Conservation (phyloP, 2,888 invertebrate species). For the Marronus borbonicus region DNA sequence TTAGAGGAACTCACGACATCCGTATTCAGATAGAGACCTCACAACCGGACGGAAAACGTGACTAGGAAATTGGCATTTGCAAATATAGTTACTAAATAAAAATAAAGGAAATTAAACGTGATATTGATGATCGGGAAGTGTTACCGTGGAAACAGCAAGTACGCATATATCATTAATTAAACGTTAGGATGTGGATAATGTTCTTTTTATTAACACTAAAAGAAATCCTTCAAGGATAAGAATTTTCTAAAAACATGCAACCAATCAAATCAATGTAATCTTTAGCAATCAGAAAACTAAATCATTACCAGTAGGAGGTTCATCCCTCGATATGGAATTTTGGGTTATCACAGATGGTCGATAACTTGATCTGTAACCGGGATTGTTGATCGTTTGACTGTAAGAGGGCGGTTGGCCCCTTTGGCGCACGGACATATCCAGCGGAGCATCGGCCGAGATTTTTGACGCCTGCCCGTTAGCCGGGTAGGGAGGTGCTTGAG, state of each 20-base stretch:
- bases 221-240: too few relatives aligned
- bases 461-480: conserved; percentile 25
- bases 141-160: too few relatives aligned
- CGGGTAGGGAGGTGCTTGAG: conserved; percentile 37
- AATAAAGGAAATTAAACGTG: not conserved
- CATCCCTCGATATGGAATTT: conserved; percentile 63
- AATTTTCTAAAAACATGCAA: too few relatives aligned
- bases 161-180: too few relatives aligned
- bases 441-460: conserved; percentile 72
- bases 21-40: conserved; percentile 5
- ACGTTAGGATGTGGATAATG: too few relatives aligned
- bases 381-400: conserved; percentile 70
- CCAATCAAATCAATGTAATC: not conserved
- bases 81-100: not conserved
- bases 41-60: not conserved
- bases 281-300: not conserved
- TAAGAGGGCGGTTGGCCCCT: conserved; percentile 78
- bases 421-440: conserved; percentile 77
- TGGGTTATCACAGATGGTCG: conserved; percentile 78
- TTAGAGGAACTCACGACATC: not conserved
- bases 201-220: too few relatives aligned
- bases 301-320: conserved; percentile 62
- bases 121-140: not conserved
- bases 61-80: not conserved
- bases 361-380: conserved; percentile 66